Evolutionary conservation across 2,797 vertebrate genomes (phyloP).

Genomic region (Triplophysa bombifrons): DNA sequence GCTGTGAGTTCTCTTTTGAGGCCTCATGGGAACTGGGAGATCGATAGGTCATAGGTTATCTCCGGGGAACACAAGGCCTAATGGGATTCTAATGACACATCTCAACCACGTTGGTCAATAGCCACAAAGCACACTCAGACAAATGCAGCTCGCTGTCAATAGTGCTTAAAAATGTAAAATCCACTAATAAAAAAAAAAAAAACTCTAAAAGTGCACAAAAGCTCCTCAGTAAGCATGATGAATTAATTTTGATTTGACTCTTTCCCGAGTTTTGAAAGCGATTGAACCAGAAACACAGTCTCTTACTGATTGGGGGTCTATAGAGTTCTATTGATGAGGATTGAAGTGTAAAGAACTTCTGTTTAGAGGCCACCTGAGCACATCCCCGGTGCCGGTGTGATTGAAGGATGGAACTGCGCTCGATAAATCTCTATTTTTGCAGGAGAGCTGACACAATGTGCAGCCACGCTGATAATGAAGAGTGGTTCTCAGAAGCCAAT

Average conservation of each 20-base stretch:
- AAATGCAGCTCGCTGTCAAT: conserved; percentile 7
- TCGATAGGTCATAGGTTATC: conserved; percentile 61
- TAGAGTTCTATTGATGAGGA: conserved; percentile 29
- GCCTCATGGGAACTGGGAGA: conserved; percentile 43
- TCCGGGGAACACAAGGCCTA: conserved; percentile 56
- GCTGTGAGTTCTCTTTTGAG: conserved; percentile 34
- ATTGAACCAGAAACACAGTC: not conserved
- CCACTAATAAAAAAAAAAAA: not conserved
- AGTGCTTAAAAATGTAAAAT: conserved; percentile 20
- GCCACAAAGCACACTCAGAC: conserved; percentile 34
- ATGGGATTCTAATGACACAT: conserved; percentile 65
- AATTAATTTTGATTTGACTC: conserved; percentile 21
- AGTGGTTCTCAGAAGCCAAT: conserved; percentile 77
- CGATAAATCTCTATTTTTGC: conserved; percentile 75
- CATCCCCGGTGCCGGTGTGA: conserved; percentile 22
- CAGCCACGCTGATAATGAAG: conserved; percentile 79
- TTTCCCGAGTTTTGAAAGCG: conserved; percentile 15
- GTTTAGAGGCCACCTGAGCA: conserved; percentile 23
- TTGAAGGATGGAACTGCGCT: conserved; percentile 67
- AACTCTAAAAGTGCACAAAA: not conserved
- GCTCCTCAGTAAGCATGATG: not conserved
- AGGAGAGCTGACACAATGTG: conserved; percentile 76
- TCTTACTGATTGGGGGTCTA: conserved; percentile 10
- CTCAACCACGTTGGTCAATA: conserved; percentile 51
- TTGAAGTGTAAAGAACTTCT: conserved; percentile 19